phyloP scores from a whole-genome alignment of 2,797 vertebrate genomes.

The Taeniopygia guttata region DNA sequence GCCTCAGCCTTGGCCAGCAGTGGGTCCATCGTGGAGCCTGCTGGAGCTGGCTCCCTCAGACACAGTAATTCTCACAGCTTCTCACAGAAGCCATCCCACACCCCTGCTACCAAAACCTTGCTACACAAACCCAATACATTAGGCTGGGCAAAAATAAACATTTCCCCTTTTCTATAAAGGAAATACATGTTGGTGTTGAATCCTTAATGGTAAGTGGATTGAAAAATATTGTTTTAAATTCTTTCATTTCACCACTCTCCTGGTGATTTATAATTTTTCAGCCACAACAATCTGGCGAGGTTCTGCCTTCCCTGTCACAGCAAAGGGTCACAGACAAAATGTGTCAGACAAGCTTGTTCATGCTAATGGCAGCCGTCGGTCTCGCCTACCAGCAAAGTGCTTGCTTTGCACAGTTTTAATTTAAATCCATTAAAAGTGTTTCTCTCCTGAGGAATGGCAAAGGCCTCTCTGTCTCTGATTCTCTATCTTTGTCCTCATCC shows the following conservation, averaged over 20 bases:
- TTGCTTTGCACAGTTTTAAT: background rate
- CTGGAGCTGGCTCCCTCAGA: background rate
- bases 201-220: background rate
- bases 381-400: background rate
- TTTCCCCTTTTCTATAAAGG: background rate
- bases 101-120: background rate
- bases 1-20: background rate
- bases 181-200: background rate
- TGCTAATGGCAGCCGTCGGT: background rate
- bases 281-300: background rate
- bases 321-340: background rate
- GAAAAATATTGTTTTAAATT: background rate
- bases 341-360: background rate
- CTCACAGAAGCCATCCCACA: background rate
- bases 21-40: background rate
- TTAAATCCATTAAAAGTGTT: background rate
- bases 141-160: background rate
- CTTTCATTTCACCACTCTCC: background rate
- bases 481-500: background rate
- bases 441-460: background rate
- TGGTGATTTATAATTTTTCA: background rate
- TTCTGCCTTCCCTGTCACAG: background rate
- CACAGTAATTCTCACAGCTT: background rate
- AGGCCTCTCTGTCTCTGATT: background rate
- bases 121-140: accelerated